Conservation (phyloP, 2,888 invertebrate species). For the Cloeon dipterum region DNA sequence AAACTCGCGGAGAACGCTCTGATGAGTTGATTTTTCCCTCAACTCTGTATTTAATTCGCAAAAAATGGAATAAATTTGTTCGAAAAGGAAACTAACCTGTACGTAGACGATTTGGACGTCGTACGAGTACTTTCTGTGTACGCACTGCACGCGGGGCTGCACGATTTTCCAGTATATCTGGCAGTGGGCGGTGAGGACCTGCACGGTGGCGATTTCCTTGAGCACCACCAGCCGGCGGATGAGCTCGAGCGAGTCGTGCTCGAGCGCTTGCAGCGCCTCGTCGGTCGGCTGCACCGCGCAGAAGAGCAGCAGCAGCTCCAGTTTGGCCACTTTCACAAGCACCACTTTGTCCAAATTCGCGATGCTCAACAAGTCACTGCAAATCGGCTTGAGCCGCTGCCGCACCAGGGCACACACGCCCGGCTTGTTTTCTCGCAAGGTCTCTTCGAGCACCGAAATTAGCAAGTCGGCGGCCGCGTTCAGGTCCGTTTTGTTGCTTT, state of each 20-base stretch:
- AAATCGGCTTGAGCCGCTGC: neutral
- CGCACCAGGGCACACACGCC: neutral
- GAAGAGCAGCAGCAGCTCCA: neutral
- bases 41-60: too few species aligned
- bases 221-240: neutral
- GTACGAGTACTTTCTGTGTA: neutral
- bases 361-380: neutral
- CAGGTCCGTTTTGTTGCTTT: conserved; percentile 7
- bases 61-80: too few species aligned
- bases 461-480: conserved; percentile 1
- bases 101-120: neutral
- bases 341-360: neutral
- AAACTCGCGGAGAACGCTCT: too few species aligned
- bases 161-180: neutral
- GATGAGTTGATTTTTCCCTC: too few species aligned
- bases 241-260: neutral
- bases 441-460: neutral
- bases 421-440: neutral
- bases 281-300: neutral
- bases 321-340: neutral
- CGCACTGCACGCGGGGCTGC: neutral
- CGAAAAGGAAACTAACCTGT: too few species aligned
- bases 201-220: neutral
- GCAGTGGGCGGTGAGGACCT: neutral
- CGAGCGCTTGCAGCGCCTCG: neutral